These are phyloP conservation scores for Brachypalpus laphriformis DNA, from an alignment of 2,888 invertebrate genomes.

Conservation along the genomic window DNA sequence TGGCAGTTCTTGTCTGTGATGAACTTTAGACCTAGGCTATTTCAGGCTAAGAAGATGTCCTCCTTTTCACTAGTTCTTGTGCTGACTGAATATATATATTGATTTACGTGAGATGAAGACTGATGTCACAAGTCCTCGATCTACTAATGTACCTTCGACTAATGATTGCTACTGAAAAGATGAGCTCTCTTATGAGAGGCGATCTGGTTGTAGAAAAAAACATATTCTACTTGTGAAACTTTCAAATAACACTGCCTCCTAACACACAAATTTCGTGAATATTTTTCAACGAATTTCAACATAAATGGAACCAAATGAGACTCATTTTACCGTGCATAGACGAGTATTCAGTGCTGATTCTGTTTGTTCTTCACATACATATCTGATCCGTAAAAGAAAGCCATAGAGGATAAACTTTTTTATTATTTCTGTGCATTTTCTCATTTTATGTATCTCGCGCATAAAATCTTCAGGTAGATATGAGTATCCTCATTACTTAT, in stretches of 20 bases:
- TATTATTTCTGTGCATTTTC: conserved; percentile 7
- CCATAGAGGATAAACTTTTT: conserved; percentile 5
- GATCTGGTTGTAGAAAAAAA: too few species aligned
- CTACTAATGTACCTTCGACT: too few species aligned
- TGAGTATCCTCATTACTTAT: conserved; percentile 34
- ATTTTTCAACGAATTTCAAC: not conserved
- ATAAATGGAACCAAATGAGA: not conserved
- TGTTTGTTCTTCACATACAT: not conserved
- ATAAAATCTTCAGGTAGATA: conserved; percentile 20
- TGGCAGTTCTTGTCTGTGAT: too few species aligned
- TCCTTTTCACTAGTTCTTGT: too few species aligned
- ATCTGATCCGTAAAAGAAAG: not conserved
- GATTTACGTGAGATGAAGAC: too few species aligned
- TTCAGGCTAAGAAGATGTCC: too few species aligned
- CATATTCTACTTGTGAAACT: not conserved
- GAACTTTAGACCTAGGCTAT: too few species aligned
- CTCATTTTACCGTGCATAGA: not conserved
- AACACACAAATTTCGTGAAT: not conserved
- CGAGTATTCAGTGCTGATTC: not conserved
- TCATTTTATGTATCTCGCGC: conserved; percentile 14
- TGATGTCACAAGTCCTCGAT: too few species aligned
- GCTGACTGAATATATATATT: too few species aligned
- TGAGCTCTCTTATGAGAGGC: not conserved
- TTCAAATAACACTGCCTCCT: not conserved
- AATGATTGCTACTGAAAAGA: too few species aligned